A percentile compares a stretch with the other conserved stretches of the same genome.
Evolutionary conservation across 2,888 invertebrate species (phyloP).

Genomic region (Drosophila incognita): DNA sequence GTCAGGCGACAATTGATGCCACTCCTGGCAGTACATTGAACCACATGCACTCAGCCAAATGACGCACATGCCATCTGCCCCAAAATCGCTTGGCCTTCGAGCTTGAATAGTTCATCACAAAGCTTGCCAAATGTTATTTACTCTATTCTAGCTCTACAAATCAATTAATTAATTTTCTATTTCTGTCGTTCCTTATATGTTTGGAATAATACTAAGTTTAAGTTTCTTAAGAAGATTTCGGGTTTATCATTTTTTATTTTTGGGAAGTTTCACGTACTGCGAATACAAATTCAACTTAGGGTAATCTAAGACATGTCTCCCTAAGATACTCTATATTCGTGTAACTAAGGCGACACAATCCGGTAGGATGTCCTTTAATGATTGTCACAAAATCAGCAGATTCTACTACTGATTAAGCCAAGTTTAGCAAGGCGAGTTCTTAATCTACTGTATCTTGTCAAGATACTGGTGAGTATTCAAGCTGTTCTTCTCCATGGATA

Average conservation of each 20-base stretch:
- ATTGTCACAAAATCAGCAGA: not conserved
- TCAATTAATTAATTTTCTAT: constrained; percentile 13
- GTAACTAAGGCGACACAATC: not conserved
- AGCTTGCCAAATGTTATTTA: not conserved
- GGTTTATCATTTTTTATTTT: not conserved
- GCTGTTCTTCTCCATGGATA: not conserved
- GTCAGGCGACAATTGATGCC: constrained; percentile 6
- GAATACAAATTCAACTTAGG: not conserved
- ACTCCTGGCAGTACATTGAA: constrained; percentile 51
- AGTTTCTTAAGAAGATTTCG: not conserved
- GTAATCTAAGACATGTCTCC: not conserved
- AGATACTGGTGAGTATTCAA: not conserved
- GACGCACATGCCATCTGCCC: constrained; percentile 58
- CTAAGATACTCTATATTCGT: not conserved
- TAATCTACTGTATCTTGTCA: not conserved
- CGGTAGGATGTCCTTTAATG: not conserved
- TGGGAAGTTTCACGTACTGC: not conserved
- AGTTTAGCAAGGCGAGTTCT: not conserved
- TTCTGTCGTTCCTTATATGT: not conserved
- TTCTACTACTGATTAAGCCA: not conserved
- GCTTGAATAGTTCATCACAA: constrained; percentile 3
- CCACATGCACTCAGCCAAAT: constrained; percentile 50
- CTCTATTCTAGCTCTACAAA: not conserved
- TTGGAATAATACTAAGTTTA: not conserved
- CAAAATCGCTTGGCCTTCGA: constrained; percentile 11